Evolutionary conservation across 37 sponge, comb jelly and placozoan species (phyloP).

Genomic region (Diacarnus erythraeanus): DNA sequence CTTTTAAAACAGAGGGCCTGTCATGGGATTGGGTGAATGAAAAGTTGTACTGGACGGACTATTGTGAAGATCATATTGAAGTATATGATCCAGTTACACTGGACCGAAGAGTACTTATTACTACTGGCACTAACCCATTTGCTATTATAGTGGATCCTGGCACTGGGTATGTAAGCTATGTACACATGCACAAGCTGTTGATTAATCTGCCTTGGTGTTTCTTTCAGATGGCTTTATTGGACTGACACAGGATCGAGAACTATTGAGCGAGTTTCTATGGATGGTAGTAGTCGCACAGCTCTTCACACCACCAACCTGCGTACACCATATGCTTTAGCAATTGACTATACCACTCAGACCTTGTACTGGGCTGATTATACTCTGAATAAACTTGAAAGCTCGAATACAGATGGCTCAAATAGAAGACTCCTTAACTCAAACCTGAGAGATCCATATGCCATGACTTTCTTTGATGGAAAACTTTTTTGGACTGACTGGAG

Average conservation of each 20-base stretch:
- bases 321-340: constrained; percentile 38
- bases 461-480: constrained; percentile 43
- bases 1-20: constrained; percentile 32
- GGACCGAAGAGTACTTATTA: not conserved
- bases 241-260: constrained; percentile 48
- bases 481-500: constrained; percentile 76
- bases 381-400: constrained; percentile 25
- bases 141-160: constrained; percentile 19
- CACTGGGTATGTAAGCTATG: not conserved
- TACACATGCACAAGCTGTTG: not conserved
- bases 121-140: constrained; percentile 10
- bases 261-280: constrained; percentile 67
- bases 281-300: constrained; percentile 27
- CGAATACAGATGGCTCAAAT: constrained; percentile 25
- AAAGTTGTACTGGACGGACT: constrained; percentile 74
- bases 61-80: constrained; percentile 4
- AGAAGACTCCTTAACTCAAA: constrained; percentile 9
- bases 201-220: not conserved
- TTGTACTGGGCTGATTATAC: constrained; percentile 36
- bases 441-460: constrained; percentile 43
- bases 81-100: constrained; percentile 54
- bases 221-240: constrained; percentile 57
- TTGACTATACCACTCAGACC: constrained; percentile 35
- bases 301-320: constrained; percentile 28
- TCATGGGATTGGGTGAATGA: constrained; percentile 67